Percentiles rank a stretch among this genome's conserved stretches.
phyloP scores from a whole-genome alignment of 2,113 vertebrate genomes.

The Collichthys lucidus region DNA sequence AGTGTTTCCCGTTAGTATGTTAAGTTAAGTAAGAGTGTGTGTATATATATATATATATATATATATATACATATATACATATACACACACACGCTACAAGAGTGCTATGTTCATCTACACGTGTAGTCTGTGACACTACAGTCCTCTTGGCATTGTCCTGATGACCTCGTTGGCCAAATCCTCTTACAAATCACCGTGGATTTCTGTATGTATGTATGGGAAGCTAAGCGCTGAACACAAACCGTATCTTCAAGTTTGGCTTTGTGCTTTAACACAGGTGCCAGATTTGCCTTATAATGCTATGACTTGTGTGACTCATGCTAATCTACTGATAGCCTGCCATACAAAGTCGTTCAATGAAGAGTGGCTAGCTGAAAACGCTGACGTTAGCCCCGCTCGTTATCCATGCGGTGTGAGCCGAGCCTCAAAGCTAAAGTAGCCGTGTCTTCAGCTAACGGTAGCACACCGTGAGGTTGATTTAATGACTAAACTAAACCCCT shows the following conservation, averaged over 20 bases:
- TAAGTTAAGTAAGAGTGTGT: too few species aligned
- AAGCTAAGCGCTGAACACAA: background rate
- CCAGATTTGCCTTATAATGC: background rate
- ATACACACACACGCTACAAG: background rate
- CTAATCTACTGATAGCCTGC: conserved; percentile 18
- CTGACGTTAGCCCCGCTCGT: conserved; percentile 37
- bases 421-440: background rate
- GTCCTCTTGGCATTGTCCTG: background rate
- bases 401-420: conserved; percentile 70
- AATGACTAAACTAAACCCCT: background rate
- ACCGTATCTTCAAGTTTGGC: too few species aligned
- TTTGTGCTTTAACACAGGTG: background rate
- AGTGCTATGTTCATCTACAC: background rate
- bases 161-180: conserved; percentile 43
- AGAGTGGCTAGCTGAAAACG: conserved; percentile 60
- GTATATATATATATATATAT: too few species aligned
- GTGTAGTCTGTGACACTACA: background rate
- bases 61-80: too few species aligned
- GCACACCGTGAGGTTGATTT: accelerated
- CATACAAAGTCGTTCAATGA: conserved; percentile 22
- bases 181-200: conserved; percentile 36
- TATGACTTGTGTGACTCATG: background rate
- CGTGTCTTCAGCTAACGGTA: background rate
- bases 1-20: background rate
- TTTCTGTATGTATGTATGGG: too few species aligned